Conservation (phyloP, 2,113 vertebrate species). For the Naja naja region DNA sequence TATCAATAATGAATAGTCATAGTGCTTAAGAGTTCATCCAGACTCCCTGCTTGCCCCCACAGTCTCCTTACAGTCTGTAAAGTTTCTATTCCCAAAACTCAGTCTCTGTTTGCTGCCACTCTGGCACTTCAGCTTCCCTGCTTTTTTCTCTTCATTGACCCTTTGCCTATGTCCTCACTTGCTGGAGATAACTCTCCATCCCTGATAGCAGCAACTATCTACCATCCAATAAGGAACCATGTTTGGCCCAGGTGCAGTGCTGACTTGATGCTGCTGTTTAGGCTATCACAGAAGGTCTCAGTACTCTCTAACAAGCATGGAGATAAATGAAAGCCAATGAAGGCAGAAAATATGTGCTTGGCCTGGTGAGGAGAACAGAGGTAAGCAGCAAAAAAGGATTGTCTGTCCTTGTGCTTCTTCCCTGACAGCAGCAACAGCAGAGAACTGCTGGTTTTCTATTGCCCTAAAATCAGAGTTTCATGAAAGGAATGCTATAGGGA, state of each 20-base stretch:
- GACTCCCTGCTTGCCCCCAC: background rate
- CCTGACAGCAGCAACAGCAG: background rate
- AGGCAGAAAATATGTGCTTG: background rate
- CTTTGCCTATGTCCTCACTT: background rate
- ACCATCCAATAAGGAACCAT: background rate
- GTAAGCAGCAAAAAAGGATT: background rate
- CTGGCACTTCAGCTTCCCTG: background rate
- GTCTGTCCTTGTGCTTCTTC: background rate
- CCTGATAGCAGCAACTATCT: background rate
- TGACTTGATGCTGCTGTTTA: background rate
- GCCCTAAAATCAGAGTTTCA: background rate
- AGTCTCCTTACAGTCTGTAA: background rate
- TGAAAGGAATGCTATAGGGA: background rate
- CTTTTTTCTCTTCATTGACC: background rate
- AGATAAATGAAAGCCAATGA: background rate
- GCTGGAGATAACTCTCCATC: background rate
- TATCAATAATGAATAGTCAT: background rate
- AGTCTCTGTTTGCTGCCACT: background rate
- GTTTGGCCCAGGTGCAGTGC: background rate
- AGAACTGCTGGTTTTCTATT: background rate
- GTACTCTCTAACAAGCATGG: background rate
- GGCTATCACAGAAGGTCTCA: background rate
- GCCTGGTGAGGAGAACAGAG: background rate
- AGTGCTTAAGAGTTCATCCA: background rate
- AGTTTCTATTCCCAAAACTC: background rate